phyloP scores from a whole-genome alignment of 1,140 invertebrate species.

The Drosophila arizonae region DNA sequence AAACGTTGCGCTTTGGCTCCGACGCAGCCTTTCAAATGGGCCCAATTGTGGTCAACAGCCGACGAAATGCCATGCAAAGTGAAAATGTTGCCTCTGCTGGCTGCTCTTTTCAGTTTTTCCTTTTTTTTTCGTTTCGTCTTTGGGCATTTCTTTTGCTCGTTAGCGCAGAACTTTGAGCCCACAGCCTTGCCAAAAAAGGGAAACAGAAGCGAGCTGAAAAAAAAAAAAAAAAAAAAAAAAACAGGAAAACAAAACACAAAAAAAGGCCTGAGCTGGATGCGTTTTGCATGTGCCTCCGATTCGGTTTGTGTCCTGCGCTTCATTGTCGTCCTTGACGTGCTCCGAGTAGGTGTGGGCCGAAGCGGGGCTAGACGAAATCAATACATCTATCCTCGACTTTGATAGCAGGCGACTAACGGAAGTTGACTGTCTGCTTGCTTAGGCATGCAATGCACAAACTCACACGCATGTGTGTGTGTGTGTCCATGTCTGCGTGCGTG shows the following conservation, averaged over 20 bases:
- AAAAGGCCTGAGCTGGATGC: no score
- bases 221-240: no score
- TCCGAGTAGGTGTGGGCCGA: slow-evolving; percentile 9
- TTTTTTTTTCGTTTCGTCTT: not conserved
- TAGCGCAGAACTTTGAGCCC: not conserved
- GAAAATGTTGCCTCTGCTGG: slow-evolving; percentile 8
- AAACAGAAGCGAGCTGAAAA: not conserved
- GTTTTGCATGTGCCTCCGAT: slow-evolving; percentile 74
- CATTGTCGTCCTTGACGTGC: slow-evolving; percentile 57
- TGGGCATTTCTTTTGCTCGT: slow-evolving; percentile 11
- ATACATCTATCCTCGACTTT: slow-evolving; percentile 50
- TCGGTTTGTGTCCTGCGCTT: slow-evolving; percentile 48
- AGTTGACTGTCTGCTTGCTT: slow-evolving; percentile 59
- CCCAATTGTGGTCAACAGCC: slow-evolving; percentile 42
- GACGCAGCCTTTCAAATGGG: slow-evolving; percentile 15
- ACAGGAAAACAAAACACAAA: no score
- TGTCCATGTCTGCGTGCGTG: not conserved
- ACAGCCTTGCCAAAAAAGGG: not conserved
- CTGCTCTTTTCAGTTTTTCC: not conserved
- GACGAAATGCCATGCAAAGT: slow-evolving; percentile 16
- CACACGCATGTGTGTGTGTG: slow-evolving; percentile 1
- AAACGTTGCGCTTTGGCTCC: slow-evolving; percentile 25
- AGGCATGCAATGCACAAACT: slow-evolving; percentile 56
- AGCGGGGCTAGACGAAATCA: slow-evolving; percentile 57
- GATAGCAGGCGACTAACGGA: slow-evolving; percentile 35